Evolutionary conservation across 2,888 invertebrate genomes (phyloP).

Genomic region (Cephus runcator): DNA sequence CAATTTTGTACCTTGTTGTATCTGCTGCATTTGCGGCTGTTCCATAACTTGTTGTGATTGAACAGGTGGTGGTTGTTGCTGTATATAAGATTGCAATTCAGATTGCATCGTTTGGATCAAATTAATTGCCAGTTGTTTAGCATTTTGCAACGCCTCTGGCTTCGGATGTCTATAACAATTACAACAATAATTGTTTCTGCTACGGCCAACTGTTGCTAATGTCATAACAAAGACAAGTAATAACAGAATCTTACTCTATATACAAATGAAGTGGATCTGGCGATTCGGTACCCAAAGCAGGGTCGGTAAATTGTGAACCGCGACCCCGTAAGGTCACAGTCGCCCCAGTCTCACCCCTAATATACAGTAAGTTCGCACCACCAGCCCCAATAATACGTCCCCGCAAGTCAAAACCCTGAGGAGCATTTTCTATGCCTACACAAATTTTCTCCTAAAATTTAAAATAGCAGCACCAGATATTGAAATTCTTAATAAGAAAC

Average conservation of each 20-base stretch:
- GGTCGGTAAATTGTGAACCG: conserved; percentile 73
- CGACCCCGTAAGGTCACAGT: conserved; percentile 78
- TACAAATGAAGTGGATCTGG: conserved; percentile 81
- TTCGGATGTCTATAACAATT: conserved; percentile 72
- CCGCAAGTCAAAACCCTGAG: conserved; percentile 79
- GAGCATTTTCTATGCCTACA: conserved; percentile 81
- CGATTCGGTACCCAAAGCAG: conserved; percentile 70
- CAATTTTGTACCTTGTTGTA: conserved; percentile 52
- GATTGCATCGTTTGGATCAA: conserved; percentile 81
- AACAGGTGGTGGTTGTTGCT: conserved; percentile 64
- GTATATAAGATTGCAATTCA: conserved; percentile 66
- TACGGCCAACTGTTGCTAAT: conserved; percentile 8
- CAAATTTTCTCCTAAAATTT: conserved; percentile 75
- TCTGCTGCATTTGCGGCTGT: conserved; percentile 59
- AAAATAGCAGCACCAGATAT: neutral
- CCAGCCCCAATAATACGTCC: conserved; percentile 78
- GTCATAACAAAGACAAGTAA: neutral
- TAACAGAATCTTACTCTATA: conserved; percentile 70
- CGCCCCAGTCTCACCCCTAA: conserved; percentile 81
- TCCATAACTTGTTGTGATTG: conserved; percentile 63
- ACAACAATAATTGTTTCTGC: conserved; percentile 8
- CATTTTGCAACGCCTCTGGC: conserved; percentile 75
- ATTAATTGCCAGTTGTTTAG: conserved; percentile 79
- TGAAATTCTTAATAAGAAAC: neutral
- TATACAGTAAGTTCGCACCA: conserved; percentile 80